Percentiles rank a stretch among this genome's conserved stretches.
Evolutionary conservation across 2,888 invertebrate species (phyloP).

Genomic region (Tromatobia lineatoria): DNA sequence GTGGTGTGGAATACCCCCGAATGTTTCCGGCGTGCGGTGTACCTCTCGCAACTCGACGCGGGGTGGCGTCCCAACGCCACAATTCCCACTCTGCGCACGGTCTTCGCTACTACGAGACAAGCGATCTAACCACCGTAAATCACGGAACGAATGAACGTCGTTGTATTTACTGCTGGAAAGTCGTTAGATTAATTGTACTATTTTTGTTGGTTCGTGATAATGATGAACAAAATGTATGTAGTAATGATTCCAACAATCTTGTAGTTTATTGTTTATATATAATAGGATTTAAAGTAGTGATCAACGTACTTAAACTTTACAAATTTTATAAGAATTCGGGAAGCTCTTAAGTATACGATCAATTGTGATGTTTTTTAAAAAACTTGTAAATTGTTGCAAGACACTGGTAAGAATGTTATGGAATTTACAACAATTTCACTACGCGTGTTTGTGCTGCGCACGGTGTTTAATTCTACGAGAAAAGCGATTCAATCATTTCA

Average conservation of each 20-base stretch:
- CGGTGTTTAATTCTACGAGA: too few relatives aligned
- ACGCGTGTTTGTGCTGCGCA: too few relatives aligned
- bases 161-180: conserved; percentile 1
- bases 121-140: conserved; percentile 13
- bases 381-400: too few relatives aligned
- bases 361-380: too few relatives aligned
- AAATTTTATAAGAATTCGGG: too few relatives aligned
- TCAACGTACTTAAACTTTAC: too few relatives aligned
- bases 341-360: too few relatives aligned
- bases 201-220: background rate
- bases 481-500: too few relatives aligned
- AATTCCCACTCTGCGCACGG: background rate
- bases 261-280: too few relatives aligned
- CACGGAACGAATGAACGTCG: conserved; percentile 4
- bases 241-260: background rate
- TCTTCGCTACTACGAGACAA: background rate
- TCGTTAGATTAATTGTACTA: background rate
- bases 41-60: conserved; percentile 3
- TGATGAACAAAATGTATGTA: background rate
- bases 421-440: too few relatives aligned
- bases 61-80: background rate
- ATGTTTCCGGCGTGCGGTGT: conserved; percentile 31
- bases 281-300: too few relatives aligned
- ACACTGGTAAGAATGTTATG: too few relatives aligned
- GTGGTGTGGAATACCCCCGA: conserved; percentile 72